Evolutionary conservation across 2,888 invertebrate species (phyloP), one percentile per base, ranked within the genome.

Genomic region (Mesochorus sp.): DNA sequence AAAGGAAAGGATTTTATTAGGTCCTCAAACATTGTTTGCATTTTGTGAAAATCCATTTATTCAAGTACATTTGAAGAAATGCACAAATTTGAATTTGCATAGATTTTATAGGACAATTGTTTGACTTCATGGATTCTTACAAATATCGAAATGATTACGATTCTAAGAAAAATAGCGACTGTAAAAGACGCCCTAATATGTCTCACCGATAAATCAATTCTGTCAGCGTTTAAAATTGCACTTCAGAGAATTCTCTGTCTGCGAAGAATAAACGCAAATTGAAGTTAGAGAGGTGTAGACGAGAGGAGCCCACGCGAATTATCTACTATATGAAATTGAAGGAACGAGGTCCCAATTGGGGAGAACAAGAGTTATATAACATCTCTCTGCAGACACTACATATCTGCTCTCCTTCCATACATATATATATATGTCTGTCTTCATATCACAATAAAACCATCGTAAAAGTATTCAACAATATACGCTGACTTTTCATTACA

Each of bases 261-360:
- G 14, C 53, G 0, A 34, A 28, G 67, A 34, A 74, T 49, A 59
- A 66, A 59, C 64, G 51, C n/a, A n/a, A 76, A 64, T 72, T 71
- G 26, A 51, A 59, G 44, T 47, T 57, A 39, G 31, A 37, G 31
- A 8, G 59, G 31, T 57, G 64, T 70, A 57, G 64, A 42, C 59
- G 59, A 28, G 53, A n/a, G 12, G 67, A 59, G 66, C 66, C 66
- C 71, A 61, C 71, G 71, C 66, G 53, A 68, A 68, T 68, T 67
- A 67, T 76, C 64, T 53, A 59, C 71, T 28, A 67, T 34, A 66
- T 59, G 66, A 76, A 74, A 53, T 71, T 76, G 71, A 67, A 66
- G 51, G 51, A 76, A 72, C 71, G 71, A 76, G 66, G 34, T 66
- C 51, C 59, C 66, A 76, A 76, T 76, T 76, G 76, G 53, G n/a